These are phyloP conservation scores for Danaus plexippus DNA, from an alignment of 1,140 invertebrate species.

Conservation along the genomic window DNA sequence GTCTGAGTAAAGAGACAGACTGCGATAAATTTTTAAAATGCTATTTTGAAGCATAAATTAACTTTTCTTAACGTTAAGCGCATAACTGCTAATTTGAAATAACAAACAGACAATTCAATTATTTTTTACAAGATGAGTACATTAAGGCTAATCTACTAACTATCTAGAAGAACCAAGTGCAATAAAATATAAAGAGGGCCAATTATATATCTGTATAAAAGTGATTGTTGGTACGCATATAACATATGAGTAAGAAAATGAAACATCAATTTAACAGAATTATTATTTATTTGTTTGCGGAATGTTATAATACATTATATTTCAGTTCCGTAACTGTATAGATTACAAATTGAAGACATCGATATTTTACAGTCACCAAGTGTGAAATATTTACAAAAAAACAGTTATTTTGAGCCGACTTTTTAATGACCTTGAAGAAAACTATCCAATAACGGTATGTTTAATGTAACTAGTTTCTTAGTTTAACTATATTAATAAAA, in stretches of 20 bases:
- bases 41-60: too few species aligned
- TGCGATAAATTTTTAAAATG: too few species aligned
- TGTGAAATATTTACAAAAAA: slow-evolving; percentile 16
- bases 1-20: too few species aligned
- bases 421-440: slow-evolving; percentile 2
- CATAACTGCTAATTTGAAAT: too few species aligned
- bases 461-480: slow-evolving; percentile 8
- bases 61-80: too few species aligned
- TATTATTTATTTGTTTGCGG: slow-evolving; percentile 12
- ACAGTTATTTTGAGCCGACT: slow-evolving; percentile 3
- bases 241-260: background rate
- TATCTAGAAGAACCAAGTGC: too few species aligned
- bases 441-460: slow-evolving; percentile 1
- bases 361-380: slow-evolving; percentile 18
- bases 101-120: too few species aligned
- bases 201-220: too few species aligned
- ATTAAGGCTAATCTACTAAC: too few species aligned
- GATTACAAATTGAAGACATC: slow-evolving; percentile 10
- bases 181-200: too few species aligned
- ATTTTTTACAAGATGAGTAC: too few species aligned
- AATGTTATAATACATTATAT: slow-evolving; percentile 15
- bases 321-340: slow-evolving; percentile 19
- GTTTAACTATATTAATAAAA: slow-evolving; percentile 11
- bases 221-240: too few species aligned
- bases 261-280: slow-evolving; percentile 15